Percentiles rank a stretch among this genome's conserved stretches.
Conservation (phyloP, 2,113 vertebrate genomes). For the Rhinopomastus cyanomelas region DNA sequence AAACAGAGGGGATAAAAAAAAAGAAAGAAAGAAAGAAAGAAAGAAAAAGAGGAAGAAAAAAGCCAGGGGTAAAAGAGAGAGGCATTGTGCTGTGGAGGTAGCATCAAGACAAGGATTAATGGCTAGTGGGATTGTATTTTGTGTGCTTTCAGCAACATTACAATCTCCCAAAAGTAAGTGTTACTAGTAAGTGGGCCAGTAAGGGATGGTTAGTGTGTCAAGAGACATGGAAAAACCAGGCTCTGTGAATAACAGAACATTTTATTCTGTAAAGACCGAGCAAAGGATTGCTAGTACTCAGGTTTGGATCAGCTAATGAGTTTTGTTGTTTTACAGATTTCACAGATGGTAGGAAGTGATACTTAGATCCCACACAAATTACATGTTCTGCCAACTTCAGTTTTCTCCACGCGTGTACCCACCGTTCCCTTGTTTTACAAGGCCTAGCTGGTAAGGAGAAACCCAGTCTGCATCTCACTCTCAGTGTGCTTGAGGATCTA, state of each 20-base stretch:
- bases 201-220: neutral
- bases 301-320: neutral
- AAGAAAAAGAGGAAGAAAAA: constrained; percentile 8
- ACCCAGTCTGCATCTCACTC: neutral
- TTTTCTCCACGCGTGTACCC: neutral
- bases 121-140: constrained; percentile 60
- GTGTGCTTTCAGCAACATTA: constrained; percentile 48
- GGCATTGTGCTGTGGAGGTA: constrained; percentile 63
- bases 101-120: constrained; percentile 75
- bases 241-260: constrained; percentile 1
- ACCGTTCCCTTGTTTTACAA: neutral
- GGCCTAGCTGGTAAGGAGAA: neutral
- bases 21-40: neutral
- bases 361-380: neutral
- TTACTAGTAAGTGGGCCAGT: constrained; percentile 28
- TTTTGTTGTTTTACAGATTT: neutral
- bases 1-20: constrained; percentile 33
- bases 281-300: neutral
- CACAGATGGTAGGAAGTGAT: neutral
- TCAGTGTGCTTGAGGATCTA: accelerated
- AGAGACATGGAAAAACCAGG: constrained; percentile 23
- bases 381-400: neutral
- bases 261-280: constrained; percentile 25
- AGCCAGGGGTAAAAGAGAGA: constrained; percentile 55
- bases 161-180: constrained; percentile 54